A percentile compares a stretch with the other conserved stretches of the same genome.
These are phyloP conservation scores for Antennarius striatus DNA, from an alignment of 2,113 vertebrate genomes.

Conservation along the genomic window DNA sequence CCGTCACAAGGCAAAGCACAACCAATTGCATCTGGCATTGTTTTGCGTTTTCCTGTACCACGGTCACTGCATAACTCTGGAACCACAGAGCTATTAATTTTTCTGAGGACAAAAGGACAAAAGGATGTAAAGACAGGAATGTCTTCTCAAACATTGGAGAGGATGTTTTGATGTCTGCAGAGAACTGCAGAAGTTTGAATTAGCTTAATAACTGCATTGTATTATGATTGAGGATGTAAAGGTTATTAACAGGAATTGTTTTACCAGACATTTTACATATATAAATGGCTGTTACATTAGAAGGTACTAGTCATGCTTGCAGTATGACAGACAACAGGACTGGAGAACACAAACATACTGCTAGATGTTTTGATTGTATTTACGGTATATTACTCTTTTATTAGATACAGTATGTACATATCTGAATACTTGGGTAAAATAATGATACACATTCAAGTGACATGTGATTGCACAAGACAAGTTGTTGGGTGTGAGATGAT, in stretches of 20 bases:
- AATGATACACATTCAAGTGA: too few species aligned
- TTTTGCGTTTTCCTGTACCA: conserved; percentile 50
- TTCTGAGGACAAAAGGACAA: conserved; percentile 58
- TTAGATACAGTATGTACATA: too few species aligned
- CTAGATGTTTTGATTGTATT: too few species aligned
- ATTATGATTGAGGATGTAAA: not conserved
- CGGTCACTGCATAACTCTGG: conserved; percentile 54
- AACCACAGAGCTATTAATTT: conserved; percentile 53
- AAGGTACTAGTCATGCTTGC: too few species aligned
- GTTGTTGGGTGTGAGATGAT: too few species aligned
- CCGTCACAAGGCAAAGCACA: conserved; percentile 57
- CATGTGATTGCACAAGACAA: too few species aligned
- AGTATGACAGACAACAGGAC: too few species aligned
- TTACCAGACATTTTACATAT: not conserved
- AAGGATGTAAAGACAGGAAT: conserved; percentile 43
- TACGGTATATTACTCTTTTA: too few species aligned
- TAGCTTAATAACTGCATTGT: not conserved
- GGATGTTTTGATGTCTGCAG: conserved; percentile 10
- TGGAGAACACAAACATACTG: too few species aligned
- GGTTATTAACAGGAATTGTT: not conserved
- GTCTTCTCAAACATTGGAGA: not conserved
- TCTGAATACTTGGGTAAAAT: too few species aligned
- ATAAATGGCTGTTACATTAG: not conserved
- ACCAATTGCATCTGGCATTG: conserved; percentile 55
- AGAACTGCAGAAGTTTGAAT: conserved; percentile 7